phyloP scores from a whole-genome alignment of 2,113 vertebrate genomes.

The Platysteira castanea region DNA sequence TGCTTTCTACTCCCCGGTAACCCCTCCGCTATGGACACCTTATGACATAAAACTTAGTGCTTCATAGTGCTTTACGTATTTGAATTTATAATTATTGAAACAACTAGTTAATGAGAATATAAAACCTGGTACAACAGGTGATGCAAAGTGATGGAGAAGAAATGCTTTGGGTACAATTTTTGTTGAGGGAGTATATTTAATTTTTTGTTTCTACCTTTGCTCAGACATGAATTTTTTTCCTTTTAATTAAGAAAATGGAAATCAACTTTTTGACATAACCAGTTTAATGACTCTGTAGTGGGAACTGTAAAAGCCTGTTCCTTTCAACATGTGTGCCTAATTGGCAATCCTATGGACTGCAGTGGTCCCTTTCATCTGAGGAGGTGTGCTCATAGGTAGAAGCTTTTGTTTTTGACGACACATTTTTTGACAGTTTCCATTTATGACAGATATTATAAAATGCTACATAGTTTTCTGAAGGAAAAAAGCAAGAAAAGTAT shows the following conservation, averaged over 20 bases:
- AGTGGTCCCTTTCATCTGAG: background rate
- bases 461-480: background rate
- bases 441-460: background rate
- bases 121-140: background rate
- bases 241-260: background rate
- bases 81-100: background rate
- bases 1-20: background rate
- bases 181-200: background rate
- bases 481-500: background rate
- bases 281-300: background rate
- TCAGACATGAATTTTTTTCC: background rate
- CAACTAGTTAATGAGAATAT: background rate
- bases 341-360: background rate
- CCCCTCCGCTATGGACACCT: too few relatives aligned
- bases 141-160: background rate
- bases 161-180: background rate
- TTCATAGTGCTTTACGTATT: background rate
- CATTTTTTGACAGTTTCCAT: background rate
- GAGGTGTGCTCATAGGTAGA: background rate
- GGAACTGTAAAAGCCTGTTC: background rate
- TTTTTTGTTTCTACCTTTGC: background rate
- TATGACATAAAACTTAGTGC: background rate
- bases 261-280: background rate
- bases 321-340: background rate
- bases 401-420: background rate